These are phyloP conservation scores for Tipula unca DNA, from an alignment of 2,888 invertebrate genomes.

Conservation along the genomic window DNA sequence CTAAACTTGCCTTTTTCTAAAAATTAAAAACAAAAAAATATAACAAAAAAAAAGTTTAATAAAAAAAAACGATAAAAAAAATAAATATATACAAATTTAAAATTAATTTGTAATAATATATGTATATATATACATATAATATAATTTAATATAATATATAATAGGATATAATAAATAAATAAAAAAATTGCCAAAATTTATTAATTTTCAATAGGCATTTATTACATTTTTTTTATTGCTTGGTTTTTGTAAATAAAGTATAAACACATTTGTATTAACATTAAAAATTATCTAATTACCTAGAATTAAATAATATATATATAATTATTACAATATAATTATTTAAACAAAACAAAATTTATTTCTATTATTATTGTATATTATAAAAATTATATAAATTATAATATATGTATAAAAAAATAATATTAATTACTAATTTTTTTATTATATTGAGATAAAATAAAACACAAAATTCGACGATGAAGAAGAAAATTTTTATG, in stretches of 20 bases:
- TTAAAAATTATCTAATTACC: not conserved
- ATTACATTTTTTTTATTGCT: not conserved
- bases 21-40: not conserved
- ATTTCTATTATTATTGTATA: not conserved
- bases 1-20: not conserved
- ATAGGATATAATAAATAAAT: not conserved
- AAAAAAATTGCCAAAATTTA: not conserved
- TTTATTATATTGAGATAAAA: not conserved
- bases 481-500: not conserved
- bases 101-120: not conserved
- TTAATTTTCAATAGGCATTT: slow-evolving; percentile 2
- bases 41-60: not conserved
- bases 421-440: not conserved
- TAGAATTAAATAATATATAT: not conserved
- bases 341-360: not conserved
- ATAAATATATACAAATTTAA: not conserved
- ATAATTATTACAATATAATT: not conserved
- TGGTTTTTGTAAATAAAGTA: not conserved
- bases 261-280: not conserved
- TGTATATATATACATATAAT: too few species aligned
- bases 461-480: not conserved
- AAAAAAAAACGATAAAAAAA: not conserved
- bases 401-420: not conserved
- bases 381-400: not conserved
- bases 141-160: not conserved